These are phyloP conservation scores for Athrips mouffetella DNA, from an alignment of 2,888 invertebrate species.

Conservation along the genomic window DNA sequence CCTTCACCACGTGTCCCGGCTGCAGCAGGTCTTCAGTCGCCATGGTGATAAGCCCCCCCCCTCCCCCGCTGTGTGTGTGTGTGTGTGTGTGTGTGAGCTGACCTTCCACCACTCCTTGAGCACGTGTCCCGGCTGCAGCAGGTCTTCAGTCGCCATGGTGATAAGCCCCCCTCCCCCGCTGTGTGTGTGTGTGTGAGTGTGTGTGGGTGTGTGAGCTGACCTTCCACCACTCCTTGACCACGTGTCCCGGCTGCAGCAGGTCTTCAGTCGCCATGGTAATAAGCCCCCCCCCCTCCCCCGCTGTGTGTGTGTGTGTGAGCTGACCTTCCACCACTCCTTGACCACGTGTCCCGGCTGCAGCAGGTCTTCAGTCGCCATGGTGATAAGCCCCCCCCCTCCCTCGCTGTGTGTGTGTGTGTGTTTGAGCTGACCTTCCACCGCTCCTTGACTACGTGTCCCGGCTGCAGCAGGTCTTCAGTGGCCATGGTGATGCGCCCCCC, in stretches of 20 bases:
- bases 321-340: too few relatives aligned
- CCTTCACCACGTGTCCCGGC: slow-evolving; percentile 10
- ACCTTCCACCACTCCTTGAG: too few relatives aligned
- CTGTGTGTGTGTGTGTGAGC: too few relatives aligned
- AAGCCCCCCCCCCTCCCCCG: slow-evolving; percentile 47
- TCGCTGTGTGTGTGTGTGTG: neutral
- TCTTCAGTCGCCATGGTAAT: neutral
- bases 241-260: slow-evolving; percentile 8
- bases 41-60: neutral
- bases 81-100: too few relatives aligned
- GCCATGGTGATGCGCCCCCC: neutral
- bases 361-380: too few relatives aligned
- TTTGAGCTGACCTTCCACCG: slow-evolving; percentile 5
- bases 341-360: too few relatives aligned
- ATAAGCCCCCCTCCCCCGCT: slow-evolving; percentile 84
- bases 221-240: too few relatives aligned
- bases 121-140: slow-evolving; percentile 7
- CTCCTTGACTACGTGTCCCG: slow-evolving; percentile 11
- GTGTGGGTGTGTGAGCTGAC: too few relatives aligned
- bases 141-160: neutral
- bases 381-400: too few relatives aligned
- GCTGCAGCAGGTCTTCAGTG: slow-evolving; percentile 6
- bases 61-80: too few relatives aligned
- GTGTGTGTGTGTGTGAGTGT: too few relatives aligned
- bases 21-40: slow-evolving; percentile 4